Evolutionary conservation across 2,888 invertebrate species (phyloP), one percentile per base, ranked within the genome.

Genomic region (Caenorhabditis sp.): DNA sequence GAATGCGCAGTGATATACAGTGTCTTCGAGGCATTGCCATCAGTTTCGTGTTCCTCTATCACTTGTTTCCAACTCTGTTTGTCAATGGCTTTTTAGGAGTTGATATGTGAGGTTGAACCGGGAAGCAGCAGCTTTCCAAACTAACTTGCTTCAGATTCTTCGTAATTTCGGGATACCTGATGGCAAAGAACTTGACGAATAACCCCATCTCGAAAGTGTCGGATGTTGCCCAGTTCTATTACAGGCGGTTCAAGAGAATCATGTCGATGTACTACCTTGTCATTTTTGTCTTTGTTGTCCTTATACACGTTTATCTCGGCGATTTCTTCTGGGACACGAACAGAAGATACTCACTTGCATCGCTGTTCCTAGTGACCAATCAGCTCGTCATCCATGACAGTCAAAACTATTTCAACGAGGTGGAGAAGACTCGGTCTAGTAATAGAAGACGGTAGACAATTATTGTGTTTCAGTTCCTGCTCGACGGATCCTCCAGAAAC

Each of bases 321-420:
- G 71, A 81, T 20, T 61, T 70, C 9, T 81, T 70, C 71, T 77
- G 70, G 76, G 32, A 28, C 15, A 81, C 70, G 9, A 81, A 81
- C 32, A 13, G 55, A 58, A 62, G 81, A 47, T 81, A 81, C 35
- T 69, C 71, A 1, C 26, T 81, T 28, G 64, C 81, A 4, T 81
- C 81, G 0, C 37, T 81, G 50, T 71, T 77, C 56, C 26, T 81
- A 0, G 64, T 77, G 22, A 81, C 81, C 15, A 81, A 81, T 62
- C 82, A 82, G 60, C 60, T 82, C 0, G 74, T 78, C 22, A 82
- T 82, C 53, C 82, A 82, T 50, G 82, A 82, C 24, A 82, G 82
- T 69, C 68, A 61, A 2, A 77, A 81, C 26, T 81, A 81, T 56
- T 81, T 81, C 44, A 65, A 20, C 50, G 81, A 76, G 61, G 80